Evolutionary conservation across 2,113 vertebrate species (phyloP), one percentile per base, ranked within the genome.

Genomic region (Coryphaenoides rupestris): DNA sequence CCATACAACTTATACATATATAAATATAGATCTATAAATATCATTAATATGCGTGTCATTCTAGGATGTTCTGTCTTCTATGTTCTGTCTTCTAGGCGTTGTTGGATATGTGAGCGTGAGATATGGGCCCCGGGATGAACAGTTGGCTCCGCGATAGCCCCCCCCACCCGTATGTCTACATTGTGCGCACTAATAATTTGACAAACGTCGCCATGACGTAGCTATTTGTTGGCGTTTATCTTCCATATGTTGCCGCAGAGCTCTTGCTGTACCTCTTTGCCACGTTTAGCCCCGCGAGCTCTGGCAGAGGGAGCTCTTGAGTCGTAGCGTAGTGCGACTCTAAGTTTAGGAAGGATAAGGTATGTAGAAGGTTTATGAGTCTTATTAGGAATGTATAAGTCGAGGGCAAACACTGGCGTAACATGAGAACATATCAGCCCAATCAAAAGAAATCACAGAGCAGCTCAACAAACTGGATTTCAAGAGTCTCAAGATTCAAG

Each of bases 1-100:
- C 70, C 70, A 79, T 84, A 80, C 75, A 78, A 82, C 77, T 77
- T 89, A 86, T 86, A 84, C 78, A 86, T 84, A 81, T 80, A 86
- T 78, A 80, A 72, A 78, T 86, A 72, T 57, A 53, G 69, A 81
- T 61, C 68, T 82, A 90, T 81, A 74, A 76, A 82, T 83, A 84
- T 75, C 21, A 73, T 75, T 80, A 81, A 68, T 65, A 83, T 79
- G 81, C 79, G 76, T 88, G 74, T 77, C 79, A 74, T 87, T 63
- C 63, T 63, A 63, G 59, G 49, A 60, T 82, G 62, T 84, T 86
- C 85, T 85, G 86, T 90, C n/a, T n/a, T n/a, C n/a, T n/a, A n/a
- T n/a, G n/a, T n/a, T n/a, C n/a, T n/a, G n/a, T n/a, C n/a, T n/a
- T n/a, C n/a, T n/a, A n/a, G n/a, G n/a, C n/a, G n/a, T n/a, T 9